These are phyloP conservation scores for Daphoenositta chrysoptera DNA, from an alignment of 2,113 vertebrate species.

Conservation along the genomic window DNA sequence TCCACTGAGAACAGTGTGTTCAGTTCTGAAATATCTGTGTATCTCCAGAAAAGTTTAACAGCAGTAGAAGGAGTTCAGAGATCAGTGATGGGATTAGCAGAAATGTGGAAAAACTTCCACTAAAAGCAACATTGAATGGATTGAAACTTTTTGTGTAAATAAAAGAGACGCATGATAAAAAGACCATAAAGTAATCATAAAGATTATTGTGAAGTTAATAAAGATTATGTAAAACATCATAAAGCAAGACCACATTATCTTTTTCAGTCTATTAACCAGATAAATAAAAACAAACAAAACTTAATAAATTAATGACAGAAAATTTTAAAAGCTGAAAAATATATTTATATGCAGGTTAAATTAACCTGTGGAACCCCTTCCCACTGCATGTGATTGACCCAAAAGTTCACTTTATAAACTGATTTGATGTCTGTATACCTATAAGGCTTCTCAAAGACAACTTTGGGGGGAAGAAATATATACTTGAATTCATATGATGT, in stretches of 20 bases:
- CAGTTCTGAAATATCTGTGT: neutral
- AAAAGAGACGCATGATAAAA: neutral
- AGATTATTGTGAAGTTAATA: neutral
- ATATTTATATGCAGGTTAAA: neutral
- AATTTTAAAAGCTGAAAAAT: neutral
- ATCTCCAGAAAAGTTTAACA: neutral
- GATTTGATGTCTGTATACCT: neutral
- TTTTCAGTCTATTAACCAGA: neutral
- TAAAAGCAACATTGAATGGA: neutral
- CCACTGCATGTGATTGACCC: neutral
- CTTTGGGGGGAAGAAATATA: accelerated
- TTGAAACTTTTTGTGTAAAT: neutral
- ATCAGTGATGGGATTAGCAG: neutral
- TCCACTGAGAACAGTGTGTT: neutral
- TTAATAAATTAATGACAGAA: neutral
- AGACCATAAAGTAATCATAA: neutral
- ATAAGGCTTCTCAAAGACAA: neutral
- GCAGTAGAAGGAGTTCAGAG: neutral
- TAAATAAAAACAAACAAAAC: neutral
- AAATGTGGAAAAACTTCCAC: constrained; percentile 9
- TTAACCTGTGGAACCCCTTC: neutral
- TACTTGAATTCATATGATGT: neutral
- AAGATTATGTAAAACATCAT: neutral
- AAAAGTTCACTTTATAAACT: neutral
- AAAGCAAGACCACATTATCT: neutral